Percentiles rank a stretch among this genome's conserved stretches.
Conservation (phyloP, 2,888 invertebrate species). For the Phrixothrix hirtus region DNA sequence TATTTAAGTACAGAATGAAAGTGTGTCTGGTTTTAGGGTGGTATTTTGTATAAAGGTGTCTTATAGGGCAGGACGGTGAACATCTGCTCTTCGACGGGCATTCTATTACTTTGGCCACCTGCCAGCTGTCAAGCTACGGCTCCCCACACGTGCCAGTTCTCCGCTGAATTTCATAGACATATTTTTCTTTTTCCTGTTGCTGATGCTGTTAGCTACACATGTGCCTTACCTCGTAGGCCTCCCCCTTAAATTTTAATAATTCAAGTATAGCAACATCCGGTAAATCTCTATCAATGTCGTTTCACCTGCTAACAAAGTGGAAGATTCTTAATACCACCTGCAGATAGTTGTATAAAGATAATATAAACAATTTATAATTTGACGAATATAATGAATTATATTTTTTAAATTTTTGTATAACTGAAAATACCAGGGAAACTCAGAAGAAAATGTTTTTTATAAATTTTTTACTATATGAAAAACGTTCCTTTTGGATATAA, state of each 20-base stretch:
- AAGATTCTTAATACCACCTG: no score
- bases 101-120: conserved; percentile 29
- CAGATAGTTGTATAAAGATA: no score
- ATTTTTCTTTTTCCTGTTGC: conserved; percentile 13
- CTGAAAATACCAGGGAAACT: no score
- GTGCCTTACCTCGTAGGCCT: background rate
- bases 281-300: background rate
- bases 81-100: conserved; percentile 25
- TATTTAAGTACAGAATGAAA: background rate
- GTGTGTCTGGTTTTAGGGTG: conserved; percentile 3
- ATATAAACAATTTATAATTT: no score
- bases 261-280: background rate
- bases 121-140: conserved; percentile 29
- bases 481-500: no score
- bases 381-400: no score
- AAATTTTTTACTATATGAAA: no score
- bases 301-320: conserved; percentile 15
- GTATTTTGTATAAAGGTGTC: background rate
- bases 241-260: background rate
- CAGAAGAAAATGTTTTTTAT: no score
- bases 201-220: conserved; percentile 3
- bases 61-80: conserved; percentile 6
- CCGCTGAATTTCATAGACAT: conserved; percentile 8
- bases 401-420: no score
- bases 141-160: conserved; percentile 29